A percentile compares a stretch with the other conserved stretches of the same genome.
Conservation (phyloP, 1,140 invertebrate genomes). For the Drosophila kepulauana region DNA sequence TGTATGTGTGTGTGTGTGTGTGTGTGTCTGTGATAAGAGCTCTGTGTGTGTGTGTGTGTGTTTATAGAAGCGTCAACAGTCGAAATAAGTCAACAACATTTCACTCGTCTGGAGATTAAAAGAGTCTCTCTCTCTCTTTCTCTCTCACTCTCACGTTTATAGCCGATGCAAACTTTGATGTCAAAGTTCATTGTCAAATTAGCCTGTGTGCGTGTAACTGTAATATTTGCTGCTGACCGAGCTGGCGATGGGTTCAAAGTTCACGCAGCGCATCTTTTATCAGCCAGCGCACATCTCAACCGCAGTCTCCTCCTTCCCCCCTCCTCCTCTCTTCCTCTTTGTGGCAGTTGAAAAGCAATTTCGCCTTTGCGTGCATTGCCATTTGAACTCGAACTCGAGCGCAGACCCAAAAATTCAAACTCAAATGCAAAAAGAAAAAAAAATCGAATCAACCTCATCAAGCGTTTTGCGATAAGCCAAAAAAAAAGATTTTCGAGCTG, state of each 20-base stretch:
- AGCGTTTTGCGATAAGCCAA: constrained; percentile 42
- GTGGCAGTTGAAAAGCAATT: constrained; percentile 46
- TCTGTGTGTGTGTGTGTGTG: constrained; percentile 2
- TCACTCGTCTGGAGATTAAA: constrained; percentile 19
- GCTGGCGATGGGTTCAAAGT: constrained; percentile 65
- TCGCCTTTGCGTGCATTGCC: constrained; percentile 65
- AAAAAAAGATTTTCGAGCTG: constrained; percentile 20
- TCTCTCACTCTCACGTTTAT: background rate
- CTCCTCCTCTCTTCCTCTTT: background rate
- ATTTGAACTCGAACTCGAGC: constrained; percentile 72
- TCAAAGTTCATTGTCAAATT: constrained; percentile 50
- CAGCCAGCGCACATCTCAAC: constrained; percentile 60
- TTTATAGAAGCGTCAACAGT: constrained; percentile 27
- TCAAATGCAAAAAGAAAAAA: constrained; percentile 23
- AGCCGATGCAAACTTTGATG: background rate
- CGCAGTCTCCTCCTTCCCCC: constrained; percentile 2
- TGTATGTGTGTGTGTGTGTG: constrained; percentile 37
- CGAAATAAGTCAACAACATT: constrained; percentile 20
- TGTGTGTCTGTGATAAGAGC: constrained; percentile 40
- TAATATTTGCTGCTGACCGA: constrained; percentile 66
- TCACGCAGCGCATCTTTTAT: constrained; percentile 64
- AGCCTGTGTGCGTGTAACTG: constrained; percentile 16
- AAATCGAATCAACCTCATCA: constrained; percentile 11
- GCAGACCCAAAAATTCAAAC: constrained; percentile 30
- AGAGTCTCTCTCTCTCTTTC: background rate